Conservation (phyloP, 92 coral and sea anemone genomes). For the Virgularia gustaviana region DNA sequence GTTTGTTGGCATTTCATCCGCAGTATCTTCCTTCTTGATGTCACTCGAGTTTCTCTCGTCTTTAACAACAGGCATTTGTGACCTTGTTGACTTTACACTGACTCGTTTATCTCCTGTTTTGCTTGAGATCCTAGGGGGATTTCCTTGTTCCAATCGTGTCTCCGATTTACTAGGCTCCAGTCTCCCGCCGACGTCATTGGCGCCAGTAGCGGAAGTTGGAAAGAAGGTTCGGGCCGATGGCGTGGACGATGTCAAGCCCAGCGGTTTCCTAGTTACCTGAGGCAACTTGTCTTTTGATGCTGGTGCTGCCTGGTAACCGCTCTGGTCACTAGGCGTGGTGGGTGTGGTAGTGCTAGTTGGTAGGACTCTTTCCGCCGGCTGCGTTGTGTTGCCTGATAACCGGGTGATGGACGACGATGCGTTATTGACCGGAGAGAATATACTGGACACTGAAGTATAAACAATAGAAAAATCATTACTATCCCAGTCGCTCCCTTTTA, state of each 20-base stretch:
- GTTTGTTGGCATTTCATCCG: too few relatives aligned
- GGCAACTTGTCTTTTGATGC: background rate
- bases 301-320: background rate
- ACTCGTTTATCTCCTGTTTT: too few relatives aligned
- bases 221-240: background rate
- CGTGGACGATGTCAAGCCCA: background rate
- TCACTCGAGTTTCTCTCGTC: too few relatives aligned
- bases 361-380: background rate
- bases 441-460: slow-evolving; percentile 5
- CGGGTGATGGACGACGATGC: background rate
- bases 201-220: background rate
- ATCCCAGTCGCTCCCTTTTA: too few relatives aligned
- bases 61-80: too few relatives aligned
- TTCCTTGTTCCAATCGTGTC: too few relatives aligned
- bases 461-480: too few relatives aligned
- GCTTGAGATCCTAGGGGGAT: too few relatives aligned
- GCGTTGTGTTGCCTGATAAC: slow-evolving; percentile 3
- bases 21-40: too few relatives aligned
- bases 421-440: slow-evolving; percentile 28
- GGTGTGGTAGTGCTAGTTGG: background rate
- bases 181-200: too few relatives aligned
- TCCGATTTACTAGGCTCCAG: too few relatives aligned
- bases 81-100: too few relatives aligned
- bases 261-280: slow-evolving; percentile 11
- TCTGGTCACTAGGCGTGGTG: slow-evolving; percentile 13